A percentile compares a stretch with the other conserved stretches of the same genome.
Conservation (phyloP, 2,113 vertebrate species). For the Capreolus pygargus region DNA sequence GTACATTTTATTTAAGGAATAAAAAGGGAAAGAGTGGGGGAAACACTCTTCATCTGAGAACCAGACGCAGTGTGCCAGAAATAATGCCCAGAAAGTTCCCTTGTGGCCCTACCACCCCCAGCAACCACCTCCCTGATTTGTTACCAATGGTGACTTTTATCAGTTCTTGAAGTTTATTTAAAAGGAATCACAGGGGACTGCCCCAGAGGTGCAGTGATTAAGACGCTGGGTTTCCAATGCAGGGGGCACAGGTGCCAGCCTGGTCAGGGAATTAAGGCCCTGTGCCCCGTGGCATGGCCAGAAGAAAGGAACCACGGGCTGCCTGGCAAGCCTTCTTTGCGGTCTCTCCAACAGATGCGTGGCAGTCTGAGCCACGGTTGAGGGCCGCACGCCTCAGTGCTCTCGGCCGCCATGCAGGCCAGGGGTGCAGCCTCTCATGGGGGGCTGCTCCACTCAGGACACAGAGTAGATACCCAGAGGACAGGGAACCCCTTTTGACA, state of each 20-base stretch:
- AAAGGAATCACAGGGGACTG: neutral
- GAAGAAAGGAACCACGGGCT: neutral
- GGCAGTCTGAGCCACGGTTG: fast-evolving
- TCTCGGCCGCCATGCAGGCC: neutral
- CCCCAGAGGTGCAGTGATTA: neutral
- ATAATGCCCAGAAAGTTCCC: neutral
- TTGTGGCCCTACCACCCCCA: neutral
- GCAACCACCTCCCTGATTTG: neutral
- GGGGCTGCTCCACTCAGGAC: neutral
- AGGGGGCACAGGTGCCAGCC: neutral
- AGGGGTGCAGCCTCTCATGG: neutral
- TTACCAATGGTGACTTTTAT: neutral
- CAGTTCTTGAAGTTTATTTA: neutral
- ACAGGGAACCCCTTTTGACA: neutral
- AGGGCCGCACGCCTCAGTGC: neutral
- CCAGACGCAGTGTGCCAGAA: neutral
- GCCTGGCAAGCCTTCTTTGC: neutral
- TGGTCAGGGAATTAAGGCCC: neutral
- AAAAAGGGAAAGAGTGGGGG: neutral
- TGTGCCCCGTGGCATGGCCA: neutral
- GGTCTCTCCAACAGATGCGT: neutral
- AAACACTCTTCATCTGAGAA: neutral
- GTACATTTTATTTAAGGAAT: neutral
- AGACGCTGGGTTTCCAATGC: neutral
- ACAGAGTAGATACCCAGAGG: neutral